Evolutionary conservation across 2,113 vertebrate species (phyloP), one percentile per base, ranked within the genome.

Genomic region (Gambusia holbrooki): DNA sequence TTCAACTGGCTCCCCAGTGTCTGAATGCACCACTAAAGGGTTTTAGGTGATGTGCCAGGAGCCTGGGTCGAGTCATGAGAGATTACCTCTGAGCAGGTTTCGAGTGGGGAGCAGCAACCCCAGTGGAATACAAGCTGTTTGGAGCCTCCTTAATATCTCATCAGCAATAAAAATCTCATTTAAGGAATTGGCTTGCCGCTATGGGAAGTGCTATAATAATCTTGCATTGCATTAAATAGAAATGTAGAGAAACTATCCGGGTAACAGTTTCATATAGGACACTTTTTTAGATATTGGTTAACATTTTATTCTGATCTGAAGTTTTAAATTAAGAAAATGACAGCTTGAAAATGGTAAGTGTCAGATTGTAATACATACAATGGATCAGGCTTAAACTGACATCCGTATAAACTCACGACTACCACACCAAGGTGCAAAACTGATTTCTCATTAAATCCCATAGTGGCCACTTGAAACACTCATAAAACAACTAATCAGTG

Each of bases 21-120:
- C 37, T 67, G 65, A 17, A n/a, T 4, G 11, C 75, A 81, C 77
- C 71, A 74, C 74, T 71, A 73, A 68, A 79, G 51, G 35, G 75
- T 67, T 69, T 61, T 30, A 69, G 45, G 68, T 22, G 19, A 40
- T 67, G 69, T 78, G 82, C 70, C 51, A 54, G 75, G 79, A 75
- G 73, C 77, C 45, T 51, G 9, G 60, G 71, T n/a, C 83, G 72
- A 79, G 62, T 76, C 73, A 30, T 83, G 81, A 87, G 82, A 86
- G 89, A 89, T 88, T 66, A 86, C 87, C 90, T 85, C 80, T 33
- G 83, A 83, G 86, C 76, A 77, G 76, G 82, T 68, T 83, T 76
- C n/a, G 69, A 80, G 73, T 2, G 19, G 51, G 51, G 51, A 58
- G 19, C 51, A 17, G 73, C 80, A 73, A 62, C 67, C 77, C 69